Conservation (phyloP, 2,888 invertebrate species). For the Tipula confusa region DNA sequence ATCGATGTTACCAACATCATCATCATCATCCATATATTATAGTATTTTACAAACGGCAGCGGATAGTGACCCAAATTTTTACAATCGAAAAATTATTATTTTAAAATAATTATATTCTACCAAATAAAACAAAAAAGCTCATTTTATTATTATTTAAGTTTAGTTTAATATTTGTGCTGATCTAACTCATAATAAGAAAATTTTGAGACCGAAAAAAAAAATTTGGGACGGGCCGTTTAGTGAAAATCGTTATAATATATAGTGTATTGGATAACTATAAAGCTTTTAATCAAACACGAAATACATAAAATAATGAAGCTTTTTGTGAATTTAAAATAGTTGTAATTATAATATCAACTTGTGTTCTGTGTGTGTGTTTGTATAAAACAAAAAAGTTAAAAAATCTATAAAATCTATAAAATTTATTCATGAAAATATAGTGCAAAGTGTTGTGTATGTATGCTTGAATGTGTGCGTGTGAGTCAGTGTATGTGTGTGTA, state of each 20-base stretch:
- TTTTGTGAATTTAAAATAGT: neutral
- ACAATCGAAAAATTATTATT: neutral
- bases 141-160: conserved; percentile 6
- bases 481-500: neutral
- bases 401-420: neutral
- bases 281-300: neutral
- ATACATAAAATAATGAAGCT: neutral
- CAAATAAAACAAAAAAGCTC: neutral
- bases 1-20: conserved; percentile 29
- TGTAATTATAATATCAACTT: neutral
- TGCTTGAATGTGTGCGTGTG: neutral
- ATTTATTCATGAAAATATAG: neutral
- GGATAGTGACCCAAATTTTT: conserved; percentile 38
- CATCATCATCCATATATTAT: conserved; percentile 27
- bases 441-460: neutral
- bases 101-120: neutral
- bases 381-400: neutral
- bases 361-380: neutral
- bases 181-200: too few relatives aligned
- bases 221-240: conserved; percentile 37
- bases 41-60: conserved; percentile 35
- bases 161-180: neutral
- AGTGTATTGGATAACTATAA: neutral
- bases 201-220: neutral
- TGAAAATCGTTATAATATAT: neutral